A percentile compares a stretch with the other conserved stretches of the same genome.
Conservation (phyloP, 2,888 invertebrate genomes). For the Malacosoma neustria region DNA sequence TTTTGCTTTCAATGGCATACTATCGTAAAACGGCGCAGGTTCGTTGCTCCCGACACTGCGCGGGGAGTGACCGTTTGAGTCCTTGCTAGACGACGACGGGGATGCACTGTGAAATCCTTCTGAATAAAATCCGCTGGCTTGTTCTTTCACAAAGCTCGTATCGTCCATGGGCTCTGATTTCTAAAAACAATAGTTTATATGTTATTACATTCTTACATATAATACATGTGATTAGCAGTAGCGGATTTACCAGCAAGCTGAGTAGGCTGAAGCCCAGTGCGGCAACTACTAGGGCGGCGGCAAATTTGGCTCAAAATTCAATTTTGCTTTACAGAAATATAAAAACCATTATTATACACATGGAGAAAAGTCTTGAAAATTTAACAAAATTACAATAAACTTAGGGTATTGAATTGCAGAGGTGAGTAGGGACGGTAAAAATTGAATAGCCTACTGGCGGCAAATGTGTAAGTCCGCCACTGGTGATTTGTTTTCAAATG, state of each 20-base stretch:
- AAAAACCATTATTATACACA: too few species aligned
- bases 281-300: background rate
- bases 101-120: constrained; percentile 76
- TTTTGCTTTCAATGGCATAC: constrained; percentile 54
- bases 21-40: constrained; percentile 52
- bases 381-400: too few species aligned
- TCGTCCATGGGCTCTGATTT: constrained; percentile 73
- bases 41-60: constrained; percentile 59
- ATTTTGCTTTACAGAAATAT: too few species aligned
- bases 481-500: background rate
- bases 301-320: too few species aligned
- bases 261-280: too few species aligned
- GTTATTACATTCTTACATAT: background rate
- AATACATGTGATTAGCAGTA: too few species aligned
- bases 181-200: constrained; percentile 44
- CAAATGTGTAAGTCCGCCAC: too few species aligned
- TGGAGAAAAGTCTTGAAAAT: too few species aligned
- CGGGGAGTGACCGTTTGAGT: constrained; percentile 65
- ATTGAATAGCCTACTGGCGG: too few species aligned
- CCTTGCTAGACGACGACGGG: constrained; percentile 73
- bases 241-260: too few species aligned
- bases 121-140: constrained; percentile 76
- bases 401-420: too few species aligned
- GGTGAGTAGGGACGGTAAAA: too few species aligned
- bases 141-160: constrained; percentile 66